phyloP scores from a whole-genome alignment of 2,888 invertebrate genomes.

The Drosophila setosimentum region DNA sequence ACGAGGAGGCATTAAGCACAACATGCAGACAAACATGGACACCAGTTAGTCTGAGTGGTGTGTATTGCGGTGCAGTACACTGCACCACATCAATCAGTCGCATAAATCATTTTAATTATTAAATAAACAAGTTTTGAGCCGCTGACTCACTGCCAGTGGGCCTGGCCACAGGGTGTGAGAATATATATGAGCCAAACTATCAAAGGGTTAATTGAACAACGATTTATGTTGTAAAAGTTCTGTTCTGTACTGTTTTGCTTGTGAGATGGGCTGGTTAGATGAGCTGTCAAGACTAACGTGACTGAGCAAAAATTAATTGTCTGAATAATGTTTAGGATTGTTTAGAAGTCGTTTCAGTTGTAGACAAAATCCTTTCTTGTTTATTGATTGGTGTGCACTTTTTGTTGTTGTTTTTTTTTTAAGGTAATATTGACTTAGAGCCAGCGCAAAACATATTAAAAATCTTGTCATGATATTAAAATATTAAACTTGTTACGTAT shows the following conservation, averaged over 20 bases:
- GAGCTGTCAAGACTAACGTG: conserved; percentile 3
- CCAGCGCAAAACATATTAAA: not conserved
- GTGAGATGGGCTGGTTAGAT: conserved; percentile 13
- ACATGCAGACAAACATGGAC: conserved; percentile 71
- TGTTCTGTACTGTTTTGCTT: not conserved
- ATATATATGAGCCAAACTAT: conserved; percentile 48
- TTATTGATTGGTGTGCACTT: not conserved
- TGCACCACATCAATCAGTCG: conserved; percentile 74
- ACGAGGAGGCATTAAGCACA: conserved; percentile 65
- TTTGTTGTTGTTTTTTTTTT: not conserved
- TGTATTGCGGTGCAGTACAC: conserved; percentile 46
- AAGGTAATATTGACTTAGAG: not conserved
- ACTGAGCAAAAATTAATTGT: conserved; percentile 3
- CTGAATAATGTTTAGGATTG: not conserved
- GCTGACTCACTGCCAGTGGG: conserved; percentile 53
- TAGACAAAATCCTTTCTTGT: not conserved
- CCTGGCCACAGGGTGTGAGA: conserved; percentile 54
- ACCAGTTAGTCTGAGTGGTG: conserved; percentile 47
- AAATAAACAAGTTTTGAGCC: conserved; percentile 68
- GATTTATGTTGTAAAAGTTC: conserved; percentile 15
- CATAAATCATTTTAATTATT: conserved; percentile 81
- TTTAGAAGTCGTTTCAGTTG: not conserved
- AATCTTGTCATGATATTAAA: not conserved
- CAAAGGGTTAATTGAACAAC: conserved; percentile 70
- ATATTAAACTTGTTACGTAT: not conserved